These are phyloP conservation scores for Drosophila tropicalis DNA, from an alignment of 1,140 invertebrate species.

Conservation along the genomic window DNA sequence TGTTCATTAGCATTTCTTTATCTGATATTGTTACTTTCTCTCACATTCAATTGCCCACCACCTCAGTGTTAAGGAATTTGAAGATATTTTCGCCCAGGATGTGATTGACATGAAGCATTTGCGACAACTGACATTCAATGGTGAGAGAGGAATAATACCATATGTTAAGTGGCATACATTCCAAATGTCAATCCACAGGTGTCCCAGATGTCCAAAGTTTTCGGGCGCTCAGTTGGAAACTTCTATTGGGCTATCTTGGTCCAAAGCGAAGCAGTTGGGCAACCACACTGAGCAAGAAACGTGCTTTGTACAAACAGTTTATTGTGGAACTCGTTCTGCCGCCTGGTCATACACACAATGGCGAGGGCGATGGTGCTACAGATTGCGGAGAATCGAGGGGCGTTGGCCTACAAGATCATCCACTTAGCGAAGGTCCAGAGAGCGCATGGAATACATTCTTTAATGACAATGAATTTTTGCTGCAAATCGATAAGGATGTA, in stretches of 20 bases:
- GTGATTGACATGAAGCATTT: constrained; percentile 88
- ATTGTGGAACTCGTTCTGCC: constrained; percentile 93
- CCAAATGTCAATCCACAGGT: constrained; percentile 84
- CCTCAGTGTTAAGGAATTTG: constrained; percentile 89
- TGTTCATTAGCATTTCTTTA: too few relatives aligned
- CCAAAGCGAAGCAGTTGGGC: constrained; percentile 87
- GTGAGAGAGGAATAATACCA: constrained; percentile 83
- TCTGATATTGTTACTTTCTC: constrained; percentile 16
- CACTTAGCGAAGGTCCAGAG: constrained; percentile 95
- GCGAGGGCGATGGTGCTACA: constrained; percentile 83
- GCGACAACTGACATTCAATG: constrained; percentile 90
- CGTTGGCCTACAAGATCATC: constrained; percentile 88
- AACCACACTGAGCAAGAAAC: constrained; percentile 87
- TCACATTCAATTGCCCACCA: background rate
- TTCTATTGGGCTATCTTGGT: constrained; percentile 93
- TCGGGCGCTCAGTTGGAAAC: constrained; percentile 91
- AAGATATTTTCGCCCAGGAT: constrained; percentile 87
- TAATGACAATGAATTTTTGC: constrained; percentile 95
- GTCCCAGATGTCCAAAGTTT: constrained; percentile 92
- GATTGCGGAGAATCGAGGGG: constrained; percentile 46
- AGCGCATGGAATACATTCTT: constrained; percentile 97
- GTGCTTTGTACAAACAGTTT: constrained; percentile 92
- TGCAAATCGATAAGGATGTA: constrained; percentile 99
- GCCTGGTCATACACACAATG: constrained; percentile 87
- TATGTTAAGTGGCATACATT: background rate